phyloP scores from a whole-genome alignment of 2,888 invertebrate species.

The Lysandra coridon region DNA sequence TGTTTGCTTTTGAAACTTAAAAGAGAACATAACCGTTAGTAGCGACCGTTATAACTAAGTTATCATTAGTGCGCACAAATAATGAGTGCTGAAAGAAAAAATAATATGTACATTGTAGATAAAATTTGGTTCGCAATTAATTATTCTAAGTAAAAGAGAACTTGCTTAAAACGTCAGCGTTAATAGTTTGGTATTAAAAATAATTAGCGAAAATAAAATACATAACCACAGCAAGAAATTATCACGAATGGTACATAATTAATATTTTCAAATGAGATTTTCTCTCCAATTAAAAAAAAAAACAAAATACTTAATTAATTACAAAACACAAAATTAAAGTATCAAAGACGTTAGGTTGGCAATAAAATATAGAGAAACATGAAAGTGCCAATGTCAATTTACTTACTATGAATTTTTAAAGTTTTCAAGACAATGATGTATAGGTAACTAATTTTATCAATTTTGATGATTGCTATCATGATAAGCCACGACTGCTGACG shows the following conservation, averaged over 20 bases:
- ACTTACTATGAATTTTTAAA: not conserved
- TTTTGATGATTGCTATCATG: not conserved
- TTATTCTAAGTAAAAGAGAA: constrained; percentile 1
- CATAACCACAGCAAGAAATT: too few species aligned
- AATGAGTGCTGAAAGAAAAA: constrained; percentile 7
- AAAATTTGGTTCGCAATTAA: constrained; percentile 43
- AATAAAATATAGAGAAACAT: not conserved
- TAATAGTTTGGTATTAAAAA: not conserved
- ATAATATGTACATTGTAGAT: constrained; percentile 38
- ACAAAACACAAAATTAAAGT: not conserved
- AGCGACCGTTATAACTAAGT: constrained; percentile 47
- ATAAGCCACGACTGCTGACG: not conserved
- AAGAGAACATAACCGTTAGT: constrained; percentile 17
- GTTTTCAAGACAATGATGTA: not conserved
- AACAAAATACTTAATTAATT: too few species aligned
- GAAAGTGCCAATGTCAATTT: not conserved
- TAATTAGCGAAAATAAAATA: not conserved
- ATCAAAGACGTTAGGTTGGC: not conserved
- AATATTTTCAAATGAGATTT: not conserved
- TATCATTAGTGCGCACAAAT: constrained; percentile 38
- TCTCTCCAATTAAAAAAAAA: too few species aligned
- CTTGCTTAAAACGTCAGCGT: not conserved
- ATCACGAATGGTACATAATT: not conserved
- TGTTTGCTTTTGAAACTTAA: not conserved
- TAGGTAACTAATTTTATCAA: not conserved